A percentile compares a stretch with the other conserved stretches of the same genome.
Conservation (phyloP, 2,113 vertebrate species). For the Eupsittula cactorum region DNA sequence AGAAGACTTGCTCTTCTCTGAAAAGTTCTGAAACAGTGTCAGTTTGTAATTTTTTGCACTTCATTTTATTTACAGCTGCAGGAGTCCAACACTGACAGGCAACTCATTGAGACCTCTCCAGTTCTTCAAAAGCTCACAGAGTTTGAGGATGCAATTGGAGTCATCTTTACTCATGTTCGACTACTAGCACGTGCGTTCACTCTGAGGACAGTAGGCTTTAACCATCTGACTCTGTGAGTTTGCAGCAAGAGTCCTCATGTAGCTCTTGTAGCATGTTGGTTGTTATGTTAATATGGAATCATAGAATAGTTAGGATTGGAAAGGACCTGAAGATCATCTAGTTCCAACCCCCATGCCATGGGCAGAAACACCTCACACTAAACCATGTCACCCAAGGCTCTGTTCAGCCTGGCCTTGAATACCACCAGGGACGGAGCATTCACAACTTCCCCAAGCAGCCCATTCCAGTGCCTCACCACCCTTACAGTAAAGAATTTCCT, state of each 20-base stretch:
- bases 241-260: background rate
- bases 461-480: too few species aligned
- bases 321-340: too few species aligned
- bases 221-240: conserved; percentile 98
- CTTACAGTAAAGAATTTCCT: too few species aligned
- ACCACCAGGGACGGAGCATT: too few species aligned
- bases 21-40: background rate
- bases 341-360: too few species aligned
- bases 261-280: background rate
- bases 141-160: conserved; percentile 93
- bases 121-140: conserved; percentile 96
- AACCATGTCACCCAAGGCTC: too few species aligned
- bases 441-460: too few species aligned
- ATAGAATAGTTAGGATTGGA: too few species aligned
- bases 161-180: conserved; percentile 93
- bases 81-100: conserved; percentile 92
- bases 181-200: conserved; percentile 95
- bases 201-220: conserved; percentile 96
- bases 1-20: background rate
- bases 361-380: too few species aligned
- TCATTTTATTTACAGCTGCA: conserved; percentile 83
- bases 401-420: too few species aligned
- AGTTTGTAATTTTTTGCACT: conserved; percentile 6
- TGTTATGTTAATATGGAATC: background rate
- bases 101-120: conserved; percentile 95